Base-by-base conservation (phyloP, 2,888 invertebrate species). In the Mongoloraphidia duomilia region DNA sequence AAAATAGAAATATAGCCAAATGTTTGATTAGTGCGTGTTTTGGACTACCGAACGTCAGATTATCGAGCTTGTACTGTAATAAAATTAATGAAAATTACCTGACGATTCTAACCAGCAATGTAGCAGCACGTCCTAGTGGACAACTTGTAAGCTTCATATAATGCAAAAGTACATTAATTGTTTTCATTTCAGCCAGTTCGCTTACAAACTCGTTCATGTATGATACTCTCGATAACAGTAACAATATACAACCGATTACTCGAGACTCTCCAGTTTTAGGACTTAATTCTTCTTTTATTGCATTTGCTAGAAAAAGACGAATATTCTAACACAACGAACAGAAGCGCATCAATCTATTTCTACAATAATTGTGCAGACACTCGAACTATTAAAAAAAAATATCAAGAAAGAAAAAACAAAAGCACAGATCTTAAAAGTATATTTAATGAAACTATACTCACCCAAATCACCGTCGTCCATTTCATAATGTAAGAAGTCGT, bases 71-170 rank as follows among this genome's bases (percentile, higher is more conserved):
- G 6, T 26, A 26, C 3, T 26, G 6, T 26, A 26, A 26, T 26
- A 6, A 26, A 26, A 26, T 26, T 26, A 26, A 26, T 26, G 26
- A 26, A 26, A 6, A 26, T 54, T 60, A 76, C 77, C 73, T 71
- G 44, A 74, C 63, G 12, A 78, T 72, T 53, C 70, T 68, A 8
- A 66, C 67, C n/a, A 78, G 64, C 53, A 77, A 74, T 33, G 70
- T 65, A 2, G 72, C 70, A 0, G 73, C 75, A 51, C 73, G 63
- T 14, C 72, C 72, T 46, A 68, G 59, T 0, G 74, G 74, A 39
- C 69, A 61, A 45, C 66, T 69, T 53, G 72, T 70, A 33, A 66
- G 61, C 52, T 69, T 66, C 33, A 74, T 66, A 48, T 74, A 75
- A 51, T 71, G 71, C 1, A 75, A 60, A 41, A 75, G 58, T 0